These are phyloP conservation scores for Piprites chloris DNA, from an alignment of 2,113 vertebrate genomes.

Conservation along the genomic window DNA sequence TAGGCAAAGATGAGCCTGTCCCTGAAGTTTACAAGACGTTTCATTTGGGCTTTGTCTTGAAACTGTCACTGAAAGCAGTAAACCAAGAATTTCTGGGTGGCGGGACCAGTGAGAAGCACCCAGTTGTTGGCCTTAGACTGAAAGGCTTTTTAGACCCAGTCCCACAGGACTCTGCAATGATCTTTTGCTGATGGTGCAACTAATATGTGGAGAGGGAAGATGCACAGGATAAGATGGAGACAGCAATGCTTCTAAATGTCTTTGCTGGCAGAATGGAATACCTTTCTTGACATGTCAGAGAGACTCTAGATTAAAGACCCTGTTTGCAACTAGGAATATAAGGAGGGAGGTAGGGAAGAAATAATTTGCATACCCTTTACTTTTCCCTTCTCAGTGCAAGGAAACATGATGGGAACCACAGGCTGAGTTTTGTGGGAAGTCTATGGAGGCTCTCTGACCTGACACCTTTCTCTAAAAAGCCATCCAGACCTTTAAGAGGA, in stretches of 20 bases:
- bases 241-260: background rate
- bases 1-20: background rate
- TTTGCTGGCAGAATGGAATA: background rate
- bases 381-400: conserved; percentile 60
- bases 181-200: background rate
- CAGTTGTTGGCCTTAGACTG: conserved; percentile 73
- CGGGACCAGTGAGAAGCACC: conserved; percentile 64
- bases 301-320: background rate
- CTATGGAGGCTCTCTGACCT: conserved; percentile 59
- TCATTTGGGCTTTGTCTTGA: conserved; percentile 49
- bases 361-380: background rate
- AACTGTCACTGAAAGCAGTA: conserved; percentile 63
- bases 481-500: conserved; percentile 53
- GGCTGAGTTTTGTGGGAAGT: conserved; percentile 61
- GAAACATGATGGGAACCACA: conserved; percentile 67
- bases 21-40: conserved; percentile 32
- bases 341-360: background rate
- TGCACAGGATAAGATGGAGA: background rate
- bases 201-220: background rate
- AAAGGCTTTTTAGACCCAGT: conserved; percentile 52
- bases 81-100: conserved; percentile 72
- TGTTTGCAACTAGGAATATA: background rate
- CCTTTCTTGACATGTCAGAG: background rate
- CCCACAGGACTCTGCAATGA: background rate
- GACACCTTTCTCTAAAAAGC: conserved; percentile 68